phyloP scores from a whole-genome alignment of 2,888 invertebrate genomes.

The Melanotus villosus region DNA sequence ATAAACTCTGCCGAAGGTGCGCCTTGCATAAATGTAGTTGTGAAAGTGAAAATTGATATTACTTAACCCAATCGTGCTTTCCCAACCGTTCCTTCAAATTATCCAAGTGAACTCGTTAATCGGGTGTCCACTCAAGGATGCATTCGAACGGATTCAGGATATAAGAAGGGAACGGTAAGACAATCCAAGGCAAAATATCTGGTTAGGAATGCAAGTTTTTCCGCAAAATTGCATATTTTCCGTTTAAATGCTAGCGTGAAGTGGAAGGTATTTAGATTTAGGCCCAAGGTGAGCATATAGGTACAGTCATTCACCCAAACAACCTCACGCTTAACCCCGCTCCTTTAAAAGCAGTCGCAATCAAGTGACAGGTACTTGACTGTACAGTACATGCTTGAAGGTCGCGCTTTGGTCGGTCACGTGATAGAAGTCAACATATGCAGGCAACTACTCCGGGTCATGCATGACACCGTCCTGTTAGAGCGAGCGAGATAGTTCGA shows the following conservation, averaged over 20 bases:
- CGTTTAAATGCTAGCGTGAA: conserved; percentile 50
- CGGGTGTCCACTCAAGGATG: conserved; percentile 39
- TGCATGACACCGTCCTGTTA: conserved; percentile 66
- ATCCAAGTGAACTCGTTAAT: conserved; percentile 1
- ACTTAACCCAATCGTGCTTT: conserved; percentile 31
- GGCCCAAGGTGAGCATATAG: conserved; percentile 63
- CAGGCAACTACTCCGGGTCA: conserved; percentile 65
- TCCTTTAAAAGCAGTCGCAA: conserved; percentile 46
- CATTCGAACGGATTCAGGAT: conserved; percentile 36
- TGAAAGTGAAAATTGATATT: conserved; percentile 66
- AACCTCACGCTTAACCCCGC: conserved; percentile 53
- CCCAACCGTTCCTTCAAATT: conserved; percentile 7
- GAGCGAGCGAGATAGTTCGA: conserved; percentile 50
- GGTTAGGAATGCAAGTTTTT: conserved; percentile 31
- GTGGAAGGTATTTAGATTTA: conserved; percentile 61
- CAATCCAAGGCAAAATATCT: conserved; percentile 31
- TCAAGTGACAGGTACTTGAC: conserved; percentile 65
- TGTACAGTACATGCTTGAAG: conserved; percentile 68
- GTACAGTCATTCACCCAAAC: conserved; percentile 63
- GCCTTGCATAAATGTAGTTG: conserved; percentile 64
- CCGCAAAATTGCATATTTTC: conserved; percentile 52
- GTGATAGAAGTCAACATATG: conserved; percentile 60
- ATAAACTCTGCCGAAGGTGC: conserved; percentile 68
- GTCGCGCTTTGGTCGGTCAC: conserved; percentile 72
- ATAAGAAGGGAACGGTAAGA: conserved; percentile 49